Base-by-base conservation (phyloP, 2,797 vertebrate species). In the Corythornis leucogaster region DNA sequence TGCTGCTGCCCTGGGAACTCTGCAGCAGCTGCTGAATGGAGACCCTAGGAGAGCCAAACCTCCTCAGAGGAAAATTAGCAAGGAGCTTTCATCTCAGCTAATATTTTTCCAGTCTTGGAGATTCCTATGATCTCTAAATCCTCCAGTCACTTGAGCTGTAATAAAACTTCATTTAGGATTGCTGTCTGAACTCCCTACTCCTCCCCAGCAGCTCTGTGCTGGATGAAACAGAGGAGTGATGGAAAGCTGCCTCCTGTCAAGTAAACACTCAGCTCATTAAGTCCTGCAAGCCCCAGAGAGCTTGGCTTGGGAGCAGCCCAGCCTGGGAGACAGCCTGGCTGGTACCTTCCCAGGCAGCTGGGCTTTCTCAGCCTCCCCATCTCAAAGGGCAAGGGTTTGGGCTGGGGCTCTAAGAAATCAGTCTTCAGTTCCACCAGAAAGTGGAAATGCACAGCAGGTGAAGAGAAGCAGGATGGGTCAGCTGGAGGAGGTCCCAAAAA, bases 81-180 rank as follows among this genome's bases (percentile, higher is more conserved):
- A 87, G 77, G 63, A 61, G 71, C 85, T 94, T 96, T 96, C 91
- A 88, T 84, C 75, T 95, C 58, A 92, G 78, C 69, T 79, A 88
- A 74, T 87, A 80, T 50, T 40, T 90, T 95, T 92, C 83, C 71
- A 59, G 89, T 83, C 90, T 90, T 59, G 80, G 57, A 85, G 87
- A 59, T 87, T 83, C 66, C 69, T 90, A 1, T 90, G 85, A 94
- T 94, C 79, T 94, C 85, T 86, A 66, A 85, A 88, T 94, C 85
- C 87, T 80, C 91, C 81, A 69, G 95, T 48, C 33, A 79, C 76
- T 85, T 58, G 64, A 93, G 73, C 85, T 91, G 85, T 92, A 91
- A 85, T 85, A 81, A 67, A 96, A 87, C 63, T 88, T 91, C 43
- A 25, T 93, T 89, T 83, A 55, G 74, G 62, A 55, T 88, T 87